Evolutionary conservation across 2,113 vertebrate species (phyloP).

Genomic region (Cyanoramphus novaezelandiae): DNA sequence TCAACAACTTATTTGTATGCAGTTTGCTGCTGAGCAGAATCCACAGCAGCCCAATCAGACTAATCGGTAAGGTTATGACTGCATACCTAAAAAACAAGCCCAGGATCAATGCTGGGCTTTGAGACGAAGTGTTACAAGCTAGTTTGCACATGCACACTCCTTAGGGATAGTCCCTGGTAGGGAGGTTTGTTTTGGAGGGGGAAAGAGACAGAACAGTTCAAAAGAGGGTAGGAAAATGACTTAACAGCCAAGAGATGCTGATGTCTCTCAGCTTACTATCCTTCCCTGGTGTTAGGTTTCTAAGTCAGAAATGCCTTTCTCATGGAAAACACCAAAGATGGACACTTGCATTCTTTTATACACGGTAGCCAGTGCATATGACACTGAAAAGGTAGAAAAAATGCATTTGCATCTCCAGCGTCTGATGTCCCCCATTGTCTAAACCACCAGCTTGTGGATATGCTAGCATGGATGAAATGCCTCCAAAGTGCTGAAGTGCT

Average conservation of each 20-base stretch:
- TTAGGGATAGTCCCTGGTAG: background rate
- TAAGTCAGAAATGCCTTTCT: background rate
- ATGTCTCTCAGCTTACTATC: background rate
- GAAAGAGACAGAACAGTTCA: background rate
- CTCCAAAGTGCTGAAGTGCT: background rate
- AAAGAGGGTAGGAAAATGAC: background rate
- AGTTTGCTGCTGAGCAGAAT: background rate
- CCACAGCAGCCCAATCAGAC: background rate
- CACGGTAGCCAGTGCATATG: rapidly evolving
- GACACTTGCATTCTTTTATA: background rate
- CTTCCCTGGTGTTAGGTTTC: background rate
- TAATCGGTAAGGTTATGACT: background rate
- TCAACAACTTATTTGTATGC: background rate
- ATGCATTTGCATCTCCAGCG: background rate
- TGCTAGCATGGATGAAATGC: background rate
- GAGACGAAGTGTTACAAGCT: background rate
- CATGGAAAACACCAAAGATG: rapidly evolving
- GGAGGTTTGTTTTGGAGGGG: background rate
- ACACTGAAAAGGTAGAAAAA: background rate
- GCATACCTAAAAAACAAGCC: background rate
- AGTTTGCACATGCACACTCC: background rate
- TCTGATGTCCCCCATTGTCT: background rate
- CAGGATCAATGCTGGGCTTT: background rate
- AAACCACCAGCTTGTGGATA: background rate
- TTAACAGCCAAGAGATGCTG: background rate